These are phyloP conservation scores for Melanotaenia maccullochi DNA, from an alignment of 2,797 vertebrate genomes.

Conservation along the genomic window DNA sequence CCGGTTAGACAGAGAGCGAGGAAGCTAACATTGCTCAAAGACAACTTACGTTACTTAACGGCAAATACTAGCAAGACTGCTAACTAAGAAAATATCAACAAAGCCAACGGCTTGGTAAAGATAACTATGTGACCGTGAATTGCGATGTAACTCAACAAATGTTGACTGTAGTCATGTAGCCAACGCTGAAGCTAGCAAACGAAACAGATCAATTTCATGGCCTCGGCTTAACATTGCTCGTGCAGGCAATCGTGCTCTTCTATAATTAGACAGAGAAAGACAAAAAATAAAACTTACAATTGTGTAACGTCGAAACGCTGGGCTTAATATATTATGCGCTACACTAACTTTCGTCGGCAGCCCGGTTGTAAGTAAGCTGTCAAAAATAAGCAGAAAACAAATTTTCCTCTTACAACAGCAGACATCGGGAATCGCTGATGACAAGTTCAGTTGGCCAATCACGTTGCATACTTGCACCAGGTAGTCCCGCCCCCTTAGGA, in stretches of 20 bases:
- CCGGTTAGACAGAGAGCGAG: not conserved
- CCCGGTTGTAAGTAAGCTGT: slow-evolving; percentile 55
- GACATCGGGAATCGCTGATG: slow-evolving; percentile 74
- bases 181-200: slow-evolving; percentile 70
- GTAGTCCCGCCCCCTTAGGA: slow-evolving; percentile 40
- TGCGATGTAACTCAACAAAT: slow-evolving; percentile 19
- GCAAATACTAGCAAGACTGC: not conserved
- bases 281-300: slow-evolving; percentile 54
- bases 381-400: slow-evolving; percentile 72
- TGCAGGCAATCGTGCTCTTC: slow-evolving; percentile 10
- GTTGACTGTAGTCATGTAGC: slow-evolving; percentile 38
- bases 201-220: slow-evolving; percentile 69
- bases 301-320: slow-evolving; percentile 37
- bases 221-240: slow-evolving; percentile 55
- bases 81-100: not conserved
- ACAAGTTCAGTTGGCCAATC: slow-evolving; percentile 63
- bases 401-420: slow-evolving; percentile 58
- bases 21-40: slow-evolving; percentile 6
- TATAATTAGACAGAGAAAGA: not conserved
- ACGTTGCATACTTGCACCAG: rapidly evolving
- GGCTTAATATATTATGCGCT: slow-evolving; percentile 16
- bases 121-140: not conserved
- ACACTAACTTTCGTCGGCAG: slow-evolving; percentile 40
- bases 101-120: not conserved
- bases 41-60: not conserved